Evolutionary conservation across 2,888 invertebrate genomes (phyloP).

Genomic region (Cephonodes hylas): DNA sequence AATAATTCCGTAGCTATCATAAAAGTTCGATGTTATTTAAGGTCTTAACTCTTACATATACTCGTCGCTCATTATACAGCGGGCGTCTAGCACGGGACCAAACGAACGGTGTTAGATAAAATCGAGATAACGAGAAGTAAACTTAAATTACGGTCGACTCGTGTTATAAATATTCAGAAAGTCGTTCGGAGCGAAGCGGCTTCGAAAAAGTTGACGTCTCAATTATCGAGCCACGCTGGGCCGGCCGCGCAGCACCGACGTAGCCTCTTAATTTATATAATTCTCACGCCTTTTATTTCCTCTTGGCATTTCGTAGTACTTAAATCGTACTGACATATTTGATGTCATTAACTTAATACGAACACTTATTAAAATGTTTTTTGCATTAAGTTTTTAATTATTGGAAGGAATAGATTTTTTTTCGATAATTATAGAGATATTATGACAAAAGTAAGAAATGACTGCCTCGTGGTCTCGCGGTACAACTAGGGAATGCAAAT

Average conservation of each 20-base stretch:
- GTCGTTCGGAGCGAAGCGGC: constrained; percentile 39
- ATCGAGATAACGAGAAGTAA: constrained; percentile 69
- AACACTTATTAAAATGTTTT: neutral
- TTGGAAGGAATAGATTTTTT: too few species aligned
- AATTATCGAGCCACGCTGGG: constrained; percentile 63
- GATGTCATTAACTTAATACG: neutral
- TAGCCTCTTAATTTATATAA: constrained; percentile 71
- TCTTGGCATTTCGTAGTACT: constrained; percentile 50
- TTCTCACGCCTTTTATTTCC: constrained; percentile 78
- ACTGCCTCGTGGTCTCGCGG: too few species aligned
- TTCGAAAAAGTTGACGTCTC: constrained; percentile 78
- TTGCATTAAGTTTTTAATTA: neutral
- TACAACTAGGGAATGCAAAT: too few species aligned
- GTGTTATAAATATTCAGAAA: constrained; percentile 77
- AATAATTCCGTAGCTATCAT: neutral
- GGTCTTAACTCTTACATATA: constrained; percentile 16
- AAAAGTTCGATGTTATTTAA: constrained; percentile 8
- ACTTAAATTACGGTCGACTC: constrained; percentile 70
- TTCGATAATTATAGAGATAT: too few species aligned
- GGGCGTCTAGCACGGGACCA: constrained; percentile 30
- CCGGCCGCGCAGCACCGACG: constrained; percentile 31
- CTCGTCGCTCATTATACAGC: constrained; percentile 21
- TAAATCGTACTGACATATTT: neutral
- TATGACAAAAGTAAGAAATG: too few species aligned
- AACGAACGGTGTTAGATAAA: constrained; percentile 60